A percentile compares a stretch with the other conserved stretches of the same genome.
Evolutionary conservation across 2,797 vertebrate species (phyloP).

Genomic region (Jordanella pulchra): DNA sequence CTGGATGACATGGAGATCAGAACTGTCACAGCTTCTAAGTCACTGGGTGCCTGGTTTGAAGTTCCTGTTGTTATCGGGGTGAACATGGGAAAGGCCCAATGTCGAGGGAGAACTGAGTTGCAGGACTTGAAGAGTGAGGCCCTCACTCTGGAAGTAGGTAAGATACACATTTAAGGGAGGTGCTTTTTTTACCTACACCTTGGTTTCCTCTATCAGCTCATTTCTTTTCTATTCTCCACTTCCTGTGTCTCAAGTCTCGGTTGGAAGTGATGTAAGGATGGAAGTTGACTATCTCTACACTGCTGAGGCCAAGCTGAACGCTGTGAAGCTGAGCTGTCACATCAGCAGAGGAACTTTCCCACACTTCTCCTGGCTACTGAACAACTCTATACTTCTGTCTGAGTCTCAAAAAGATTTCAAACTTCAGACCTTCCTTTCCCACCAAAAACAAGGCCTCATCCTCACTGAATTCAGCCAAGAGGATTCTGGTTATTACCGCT

Average conservation of each 20-base stretch:
- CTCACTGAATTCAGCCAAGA: conserved; percentile 47
- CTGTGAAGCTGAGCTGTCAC: conserved; percentile 65
- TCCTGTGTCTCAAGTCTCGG: conserved; percentile 63
- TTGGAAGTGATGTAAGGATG: conserved; percentile 66
- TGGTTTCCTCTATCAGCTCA: background rate
- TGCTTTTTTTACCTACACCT: background rate
- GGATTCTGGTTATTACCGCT: conserved; percentile 74
- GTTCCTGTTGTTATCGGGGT: conserved; percentile 52
- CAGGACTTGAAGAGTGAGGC: conserved; percentile 70
- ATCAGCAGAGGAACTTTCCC: conserved; percentile 76
- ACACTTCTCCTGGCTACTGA: conserved; percentile 72
- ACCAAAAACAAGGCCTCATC: conserved; percentile 53
- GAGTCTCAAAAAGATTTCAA: conserved; percentile 6
- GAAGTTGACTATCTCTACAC: conserved; percentile 74
- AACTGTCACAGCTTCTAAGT: conserved; percentile 31
- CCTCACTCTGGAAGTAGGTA: conserved; percentile 76
- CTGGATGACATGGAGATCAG: conserved; percentile 49
- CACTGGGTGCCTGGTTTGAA: conserved; percentile 65
- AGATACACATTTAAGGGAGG: background rate
- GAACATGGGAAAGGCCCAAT: conserved; percentile 67
- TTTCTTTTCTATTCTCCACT: background rate
- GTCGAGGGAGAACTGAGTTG: conserved; percentile 59
- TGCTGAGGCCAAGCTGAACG: conserved; percentile 37
- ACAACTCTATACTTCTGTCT: conserved; percentile 58
- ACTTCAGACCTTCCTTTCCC: conserved; percentile 1